Conservation (phyloP, 2,888 invertebrate species). For the Pelosia muscerda region DNA sequence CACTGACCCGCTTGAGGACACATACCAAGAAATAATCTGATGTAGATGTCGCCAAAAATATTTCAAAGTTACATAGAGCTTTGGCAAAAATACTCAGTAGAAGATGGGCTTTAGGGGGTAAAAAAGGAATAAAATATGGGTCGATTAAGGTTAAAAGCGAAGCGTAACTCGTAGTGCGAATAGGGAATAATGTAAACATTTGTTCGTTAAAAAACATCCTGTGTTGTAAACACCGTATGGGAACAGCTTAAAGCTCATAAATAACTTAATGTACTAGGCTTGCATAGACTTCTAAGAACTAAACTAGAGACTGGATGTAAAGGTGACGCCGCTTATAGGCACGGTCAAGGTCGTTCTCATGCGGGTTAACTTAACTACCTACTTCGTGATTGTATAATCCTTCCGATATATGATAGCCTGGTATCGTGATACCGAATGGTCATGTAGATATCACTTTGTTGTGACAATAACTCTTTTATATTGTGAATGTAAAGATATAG, state of each 20-base stretch:
- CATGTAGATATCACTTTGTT: slow-evolving; percentile 13
- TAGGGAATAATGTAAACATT: not conserved
- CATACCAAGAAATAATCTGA: not conserved
- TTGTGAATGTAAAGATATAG: not conserved
- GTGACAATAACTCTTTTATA: slow-evolving; percentile 1
- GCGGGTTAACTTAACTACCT: slow-evolving; percentile 33
- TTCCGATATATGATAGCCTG: slow-evolving; percentile 45
- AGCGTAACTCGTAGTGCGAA: not conserved
- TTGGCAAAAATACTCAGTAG: not conserved
- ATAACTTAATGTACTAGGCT: slow-evolving; percentile 59
- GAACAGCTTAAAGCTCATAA: slow-evolving; percentile 24
- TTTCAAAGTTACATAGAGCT: not conserved
- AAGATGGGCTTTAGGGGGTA: not conserved
- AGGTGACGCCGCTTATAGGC: slow-evolving; percentile 52
- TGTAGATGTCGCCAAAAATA: not conserved
- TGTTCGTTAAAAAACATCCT: not conserved
- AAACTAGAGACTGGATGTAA: slow-evolving; percentile 51
- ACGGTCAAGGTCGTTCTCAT: slow-evolving; percentile 65
- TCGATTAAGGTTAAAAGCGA: not conserved
- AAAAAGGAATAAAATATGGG: not conserved
- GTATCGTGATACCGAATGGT: slow-evolving; percentile 29
- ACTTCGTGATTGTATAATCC: slow-evolving; percentile 32
- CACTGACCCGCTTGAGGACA: not conserved
- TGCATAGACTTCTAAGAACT: slow-evolving; percentile 56
- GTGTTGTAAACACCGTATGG: not conserved